Base-by-base conservation (phyloP, 64 coral and sea anemone genomes). In the Acropora yongei region DNA sequence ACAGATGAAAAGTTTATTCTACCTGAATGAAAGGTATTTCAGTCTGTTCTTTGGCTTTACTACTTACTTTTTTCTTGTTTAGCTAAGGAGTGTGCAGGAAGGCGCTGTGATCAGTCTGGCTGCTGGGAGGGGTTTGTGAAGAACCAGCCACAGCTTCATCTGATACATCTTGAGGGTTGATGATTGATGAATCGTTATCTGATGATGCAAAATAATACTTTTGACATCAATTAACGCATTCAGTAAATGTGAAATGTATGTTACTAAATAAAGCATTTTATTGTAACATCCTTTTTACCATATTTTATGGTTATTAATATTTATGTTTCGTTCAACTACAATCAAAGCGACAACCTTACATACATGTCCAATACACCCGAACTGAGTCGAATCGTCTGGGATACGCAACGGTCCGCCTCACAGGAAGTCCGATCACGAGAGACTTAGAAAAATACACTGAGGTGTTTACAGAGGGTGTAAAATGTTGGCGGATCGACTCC, bases 131-230 rank as follows among this genome's bases (percentile, higher is more conserved):
- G 19, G 63, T 75, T 88, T 88, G 53, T 77, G 86, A 88, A 73
- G 83, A 77, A 47, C 41, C 86, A 88, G 72, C 86, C 86, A 88
- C 12, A 88, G 72, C 72, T 77, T 88, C 47, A 77, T 88, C 47
- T 77, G 86, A 88, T 88, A 80, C 71, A 80, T 91, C 81, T 82
- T 48, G 81, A 9, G 51, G 51, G 51, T 55, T 55, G 51, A 55
- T 55, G 81, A 72, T 82, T 91, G 41, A 74, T 91, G 76, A 7
- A 77, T 88, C 47, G 43, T 72, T 77, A 75, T 82, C 72, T 77
- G 82, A 91, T 83, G 82, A 91, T 83, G 72, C 51, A 80, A 78
- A 83, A 80, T 91, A 82, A 75, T 8, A 88, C 18, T 88, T 88
- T 77, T 77, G 71, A 88, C 86, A 76, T 76, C 51, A 55, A 7